phyloP scores from a whole-genome alignment of 2,888 invertebrate species.

The Oscheius myriophilus region DNA sequence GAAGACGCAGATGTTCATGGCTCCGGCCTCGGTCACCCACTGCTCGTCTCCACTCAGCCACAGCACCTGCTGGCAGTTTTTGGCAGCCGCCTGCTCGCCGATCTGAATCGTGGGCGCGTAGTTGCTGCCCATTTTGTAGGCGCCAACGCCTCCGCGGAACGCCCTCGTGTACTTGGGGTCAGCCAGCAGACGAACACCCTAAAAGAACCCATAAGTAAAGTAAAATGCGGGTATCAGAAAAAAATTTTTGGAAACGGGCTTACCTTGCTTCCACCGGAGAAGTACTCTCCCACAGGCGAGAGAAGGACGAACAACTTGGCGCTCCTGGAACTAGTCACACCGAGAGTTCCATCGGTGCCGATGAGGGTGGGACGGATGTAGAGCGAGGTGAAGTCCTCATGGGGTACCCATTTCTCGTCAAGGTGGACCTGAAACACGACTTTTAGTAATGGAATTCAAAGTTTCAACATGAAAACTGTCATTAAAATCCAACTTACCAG shows the following conservation, averaged over 20 bases:
- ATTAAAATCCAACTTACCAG: slow-evolving; percentile 79
- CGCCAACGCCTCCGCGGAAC: slow-evolving; percentile 91
- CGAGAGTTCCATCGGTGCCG: slow-evolving; percentile 93
- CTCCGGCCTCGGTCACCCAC: slow-evolving; percentile 91
- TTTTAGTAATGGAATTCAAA: too few relatives aligned
- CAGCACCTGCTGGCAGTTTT: slow-evolving; percentile 81
- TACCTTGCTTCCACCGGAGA: slow-evolving; percentile 76
- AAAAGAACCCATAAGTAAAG: too few relatives aligned
- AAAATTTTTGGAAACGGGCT: not conserved
- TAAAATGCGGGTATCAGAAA: not conserved
- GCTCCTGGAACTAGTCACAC: slow-evolving; percentile 86
- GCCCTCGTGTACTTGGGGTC: slow-evolving; percentile 83
- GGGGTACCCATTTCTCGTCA: slow-evolving; percentile 97
- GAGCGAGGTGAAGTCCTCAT: slow-evolving; percentile 84
- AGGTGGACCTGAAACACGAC: slow-evolving; percentile 73
- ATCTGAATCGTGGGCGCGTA: slow-evolving; percentile 75
- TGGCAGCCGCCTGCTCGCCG: slow-evolving; percentile 79
- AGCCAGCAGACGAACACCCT: slow-evolving; percentile 78
- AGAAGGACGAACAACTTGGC: slow-evolving; percentile 90
- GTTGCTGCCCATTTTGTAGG: slow-evolving; percentile 88
- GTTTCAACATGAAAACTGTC: too few relatives aligned
- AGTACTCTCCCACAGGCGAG: slow-evolving; percentile 93
- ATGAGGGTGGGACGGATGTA: slow-evolving; percentile 96
- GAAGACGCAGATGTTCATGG: slow-evolving; percentile 95
- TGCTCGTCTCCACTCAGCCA: slow-evolving; percentile 72